Conservation (phyloP, 2,797 vertebrate species). For the Crenichthys baileyi region DNA sequence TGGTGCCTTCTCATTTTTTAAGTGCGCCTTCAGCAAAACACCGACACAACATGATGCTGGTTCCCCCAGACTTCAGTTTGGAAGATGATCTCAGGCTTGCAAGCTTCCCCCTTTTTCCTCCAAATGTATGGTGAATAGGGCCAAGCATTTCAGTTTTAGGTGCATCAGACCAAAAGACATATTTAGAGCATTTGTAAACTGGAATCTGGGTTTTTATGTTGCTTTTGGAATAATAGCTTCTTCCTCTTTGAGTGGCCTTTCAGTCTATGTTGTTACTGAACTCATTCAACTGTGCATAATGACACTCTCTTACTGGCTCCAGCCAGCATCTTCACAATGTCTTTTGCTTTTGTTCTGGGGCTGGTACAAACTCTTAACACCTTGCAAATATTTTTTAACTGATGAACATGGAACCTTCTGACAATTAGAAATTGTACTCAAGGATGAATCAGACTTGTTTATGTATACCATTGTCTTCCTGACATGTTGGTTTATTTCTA, state of each 20-base stretch:
- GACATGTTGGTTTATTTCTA: not conserved
- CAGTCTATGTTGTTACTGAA: not conserved
- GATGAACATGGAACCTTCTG: not conserved
- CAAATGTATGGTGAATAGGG: too few species aligned
- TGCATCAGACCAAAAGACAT: not conserved
- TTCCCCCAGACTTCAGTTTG: not conserved
- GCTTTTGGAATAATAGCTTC: not conserved
- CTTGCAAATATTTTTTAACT: not conserved
- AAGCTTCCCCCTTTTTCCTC: not conserved
- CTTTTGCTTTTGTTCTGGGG: not conserved
- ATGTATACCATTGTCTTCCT: not conserved
- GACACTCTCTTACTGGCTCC: not conserved
- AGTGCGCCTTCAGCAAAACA: not conserved
- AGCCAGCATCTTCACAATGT: not conserved
- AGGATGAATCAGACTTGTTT: not conserved
- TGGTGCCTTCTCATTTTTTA: not conserved
- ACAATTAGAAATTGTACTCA: not conserved
- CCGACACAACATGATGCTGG: not conserved
- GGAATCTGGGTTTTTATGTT: not conserved
- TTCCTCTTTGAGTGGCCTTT: not conserved
- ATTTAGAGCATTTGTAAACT: not conserved
- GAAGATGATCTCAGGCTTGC: not conserved
- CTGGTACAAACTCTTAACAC: not conserved
- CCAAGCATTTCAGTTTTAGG: not conserved
- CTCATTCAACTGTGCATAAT: not conserved